Percentiles rank a stretch among this genome's conserved stretches.
phyloP scores from a whole-genome alignment of 2,797 vertebrate species.

The Sylvilagus floridanus region DNA sequence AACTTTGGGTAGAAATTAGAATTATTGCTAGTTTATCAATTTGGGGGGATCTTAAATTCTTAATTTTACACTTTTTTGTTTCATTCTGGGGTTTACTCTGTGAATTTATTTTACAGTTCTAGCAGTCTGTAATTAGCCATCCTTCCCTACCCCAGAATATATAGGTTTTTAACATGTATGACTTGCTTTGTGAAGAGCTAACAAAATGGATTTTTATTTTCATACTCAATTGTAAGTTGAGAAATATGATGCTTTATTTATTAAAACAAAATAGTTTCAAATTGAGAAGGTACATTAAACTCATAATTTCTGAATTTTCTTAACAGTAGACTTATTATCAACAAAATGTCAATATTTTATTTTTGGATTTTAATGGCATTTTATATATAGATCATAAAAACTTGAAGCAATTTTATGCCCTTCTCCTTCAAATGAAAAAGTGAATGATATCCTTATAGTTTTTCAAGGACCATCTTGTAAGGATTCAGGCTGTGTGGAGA shows the following conservation, averaged over 20 bases:
- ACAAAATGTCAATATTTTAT: conserved; percentile 14
- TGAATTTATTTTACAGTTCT: neutral
- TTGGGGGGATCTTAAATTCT: neutral
- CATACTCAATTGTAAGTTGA: neutral
- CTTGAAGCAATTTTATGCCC: neutral
- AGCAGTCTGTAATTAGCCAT: neutral
- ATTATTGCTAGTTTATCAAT: conserved; percentile 18
- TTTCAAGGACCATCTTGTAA: neutral
- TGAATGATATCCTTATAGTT: conserved; percentile 4
- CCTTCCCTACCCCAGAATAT: neutral
- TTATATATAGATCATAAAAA: conserved; percentile 7
- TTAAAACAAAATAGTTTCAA: conserved; percentile 2
- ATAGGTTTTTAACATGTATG: neutral
- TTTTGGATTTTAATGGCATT: conserved; percentile 29
- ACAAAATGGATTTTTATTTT: conserved; percentile 39
- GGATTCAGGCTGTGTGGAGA: conserved; percentile 46
- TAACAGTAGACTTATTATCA: neutral
- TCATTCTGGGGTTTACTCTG: neutral
- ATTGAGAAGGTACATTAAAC: conserved; percentile 47
- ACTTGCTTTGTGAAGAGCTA: conserved; percentile 33
- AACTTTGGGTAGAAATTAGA: conserved; percentile 24
- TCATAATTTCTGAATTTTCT: neutral
- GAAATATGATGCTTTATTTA: conserved; percentile 21
- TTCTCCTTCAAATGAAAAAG: neutral
- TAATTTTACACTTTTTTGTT: conserved; percentile 31